phyloP scores from a whole-genome alignment of 1,140 invertebrate genomes.

The Drosophila tani region DNA sequence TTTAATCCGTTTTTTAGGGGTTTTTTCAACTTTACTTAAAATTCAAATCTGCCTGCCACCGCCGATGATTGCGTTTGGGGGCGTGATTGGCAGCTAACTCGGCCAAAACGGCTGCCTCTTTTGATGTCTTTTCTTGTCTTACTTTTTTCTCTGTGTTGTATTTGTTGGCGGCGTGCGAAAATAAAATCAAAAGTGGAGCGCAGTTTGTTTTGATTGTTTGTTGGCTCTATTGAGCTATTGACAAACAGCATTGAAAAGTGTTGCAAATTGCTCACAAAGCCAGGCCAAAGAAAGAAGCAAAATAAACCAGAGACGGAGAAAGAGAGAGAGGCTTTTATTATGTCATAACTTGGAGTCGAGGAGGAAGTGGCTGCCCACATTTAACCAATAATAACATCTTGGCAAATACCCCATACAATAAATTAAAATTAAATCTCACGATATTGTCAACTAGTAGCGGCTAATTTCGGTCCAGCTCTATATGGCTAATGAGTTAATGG shows the following conservation, averaged over 20 bases:
- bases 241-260: constrained; percentile 72
- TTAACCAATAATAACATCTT: constrained; percentile 51
- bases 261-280: constrained; percentile 54
- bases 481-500: constrained; percentile 52
- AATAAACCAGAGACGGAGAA: constrained; percentile 9
- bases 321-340: constrained; percentile 31
- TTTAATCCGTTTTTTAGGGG: constrained; percentile 20
- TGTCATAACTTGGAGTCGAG: constrained; percentile 41
- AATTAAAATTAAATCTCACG: constrained; percentile 31
- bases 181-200: constrained; percentile 70
- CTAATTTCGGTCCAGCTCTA: constrained; percentile 22
- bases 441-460: constrained; percentile 45
- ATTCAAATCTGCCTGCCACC: constrained; percentile 45
- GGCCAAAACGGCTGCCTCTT: constrained; percentile 52
- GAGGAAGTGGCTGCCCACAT: constrained; percentile 60
- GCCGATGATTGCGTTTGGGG: constrained; percentile 53
- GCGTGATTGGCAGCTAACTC: constrained; percentile 53
- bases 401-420: constrained; percentile 16
- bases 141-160: constrained; percentile 19
- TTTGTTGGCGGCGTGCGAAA: constrained; percentile 62
- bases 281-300: constrained; percentile 4
- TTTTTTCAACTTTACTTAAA: constrained; percentile 29
- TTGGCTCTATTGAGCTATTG: constrained; percentile 49
- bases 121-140: constrained; percentile 56
- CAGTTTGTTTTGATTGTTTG: constrained; percentile 65